phyloP scores from a whole-genome alignment of 2,888 invertebrate species.

The Pterostichus niger region DNA sequence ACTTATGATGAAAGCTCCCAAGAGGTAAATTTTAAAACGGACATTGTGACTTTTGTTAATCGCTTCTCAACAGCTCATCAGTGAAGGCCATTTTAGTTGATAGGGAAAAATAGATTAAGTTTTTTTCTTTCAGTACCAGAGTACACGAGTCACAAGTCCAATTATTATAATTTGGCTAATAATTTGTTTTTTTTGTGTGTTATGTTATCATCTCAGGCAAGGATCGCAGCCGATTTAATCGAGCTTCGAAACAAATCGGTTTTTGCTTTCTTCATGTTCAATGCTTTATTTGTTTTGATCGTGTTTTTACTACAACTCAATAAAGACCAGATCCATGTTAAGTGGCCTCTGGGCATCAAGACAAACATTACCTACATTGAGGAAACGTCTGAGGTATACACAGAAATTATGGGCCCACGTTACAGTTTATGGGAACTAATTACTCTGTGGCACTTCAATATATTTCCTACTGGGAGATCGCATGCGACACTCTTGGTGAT shows the following conservation, averaged over 20 bases:
- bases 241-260: slow-evolving; percentile 98
- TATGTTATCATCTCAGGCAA: slow-evolving; percentile 81
- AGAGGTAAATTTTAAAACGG: slow-evolving; percentile 86
- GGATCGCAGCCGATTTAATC: slow-evolving; percentile 93
- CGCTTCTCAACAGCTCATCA: slow-evolving; percentile 34
- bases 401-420: slow-evolving; percentile 67
- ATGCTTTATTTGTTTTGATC: slow-evolving; percentile 99
- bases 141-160: slow-evolving; percentile 59
- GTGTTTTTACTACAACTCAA: slow-evolving; percentile 99
- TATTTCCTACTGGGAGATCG: slow-evolving; percentile 60
- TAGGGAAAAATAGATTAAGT: neutral
- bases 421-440: slow-evolving; percentile 68
- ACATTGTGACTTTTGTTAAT: slow-evolving; percentile 68
- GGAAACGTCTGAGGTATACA: slow-evolving; percentile 92
- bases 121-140: slow-evolving; percentile 7
- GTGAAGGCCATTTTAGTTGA: neutral
- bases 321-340: slow-evolving; percentile 98
- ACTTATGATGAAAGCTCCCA: slow-evolving; percentile 93
- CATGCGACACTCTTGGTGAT: slow-evolving; percentile 62
- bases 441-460: slow-evolving; percentile 68
- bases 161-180: slow-evolving; percentile 53
- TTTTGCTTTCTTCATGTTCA: slow-evolving; percentile 99
- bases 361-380: slow-evolving; percentile 96
- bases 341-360: slow-evolving; percentile 97
- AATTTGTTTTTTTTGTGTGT: slow-evolving; percentile 59